Evolutionary conservation across 2,797 vertebrate genomes (phyloP).

Genomic region (Anomalospiza imberbis): DNA sequence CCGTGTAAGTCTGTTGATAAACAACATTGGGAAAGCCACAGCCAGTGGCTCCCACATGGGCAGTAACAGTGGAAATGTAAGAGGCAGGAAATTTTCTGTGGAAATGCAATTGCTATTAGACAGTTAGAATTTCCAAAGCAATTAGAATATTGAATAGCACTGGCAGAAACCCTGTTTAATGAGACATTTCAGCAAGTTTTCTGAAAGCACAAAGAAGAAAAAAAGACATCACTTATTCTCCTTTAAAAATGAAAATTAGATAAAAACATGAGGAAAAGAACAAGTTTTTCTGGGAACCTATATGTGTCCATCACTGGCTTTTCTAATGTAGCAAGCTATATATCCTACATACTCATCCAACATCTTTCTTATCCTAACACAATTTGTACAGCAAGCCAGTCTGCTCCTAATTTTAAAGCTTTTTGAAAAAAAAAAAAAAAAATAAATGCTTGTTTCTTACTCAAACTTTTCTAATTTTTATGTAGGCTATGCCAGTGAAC

Average conservation of each 20-base stretch:
- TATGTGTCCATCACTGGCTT: background rate
- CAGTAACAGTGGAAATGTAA: background rate
- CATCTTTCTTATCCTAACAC: background rate
- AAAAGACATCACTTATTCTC: background rate
- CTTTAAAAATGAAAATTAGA: background rate
- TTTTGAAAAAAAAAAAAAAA: background rate
- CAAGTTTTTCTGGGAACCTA: background rate
- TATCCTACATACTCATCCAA: background rate
- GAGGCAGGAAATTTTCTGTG: background rate
- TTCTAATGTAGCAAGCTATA: background rate
- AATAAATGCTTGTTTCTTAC: background rate
- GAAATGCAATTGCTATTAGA: background rate
- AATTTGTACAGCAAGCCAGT: background rate
- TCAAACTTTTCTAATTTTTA: background rate
- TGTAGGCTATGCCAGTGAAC: constrained; percentile 82
- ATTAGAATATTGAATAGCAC: background rate
- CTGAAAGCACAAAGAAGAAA: background rate
- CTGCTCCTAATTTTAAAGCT: background rate
- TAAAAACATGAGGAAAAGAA: background rate
- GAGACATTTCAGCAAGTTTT: background rate
- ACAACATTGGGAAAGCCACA: background rate
- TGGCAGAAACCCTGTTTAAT: background rate
- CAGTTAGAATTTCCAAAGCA: background rate
- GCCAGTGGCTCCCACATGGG: background rate
- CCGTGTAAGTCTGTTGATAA: background rate